These are phyloP conservation scores for Pseudoips prasinana DNA, from an alignment of 2,888 invertebrate genomes.

Conservation along the genomic window DNA sequence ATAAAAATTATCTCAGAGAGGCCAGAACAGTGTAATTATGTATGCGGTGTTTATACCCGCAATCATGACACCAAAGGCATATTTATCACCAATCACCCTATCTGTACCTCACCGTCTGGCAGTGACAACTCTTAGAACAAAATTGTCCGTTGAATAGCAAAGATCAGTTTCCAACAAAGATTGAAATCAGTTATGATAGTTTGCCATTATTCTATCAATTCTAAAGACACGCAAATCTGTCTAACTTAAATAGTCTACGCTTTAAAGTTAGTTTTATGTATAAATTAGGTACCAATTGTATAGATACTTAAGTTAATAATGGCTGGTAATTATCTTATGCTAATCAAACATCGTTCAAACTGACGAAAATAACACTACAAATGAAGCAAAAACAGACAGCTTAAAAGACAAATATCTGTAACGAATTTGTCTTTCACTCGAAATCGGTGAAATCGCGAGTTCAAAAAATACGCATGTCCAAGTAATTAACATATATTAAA, in stretches of 20 bases:
- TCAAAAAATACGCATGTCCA: conserved; percentile 1
- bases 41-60: too few species aligned
- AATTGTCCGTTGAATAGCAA: conserved; percentile 13
- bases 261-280: too few species aligned
- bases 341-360: not conserved
- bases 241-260: too few species aligned
- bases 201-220: conserved; percentile 1
- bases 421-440: conserved; percentile 19
- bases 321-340: too few species aligned
- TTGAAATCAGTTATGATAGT: conserved; percentile 3
- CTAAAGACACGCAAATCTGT: not conserved
- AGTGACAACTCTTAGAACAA: conserved; percentile 21
- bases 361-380: conserved; percentile 1
- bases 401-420: conserved; percentile 1
- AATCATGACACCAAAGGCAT: too few species aligned
- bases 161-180: conserved; percentile 4
- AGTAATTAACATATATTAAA: too few species aligned
- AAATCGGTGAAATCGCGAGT: conserved; percentile 20
- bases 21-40: too few species aligned
- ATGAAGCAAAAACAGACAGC: not conserved
- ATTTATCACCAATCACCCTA: conserved; percentile 30
- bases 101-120: conserved; percentile 17
- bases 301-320: too few species aligned
- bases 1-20: too few species aligned
- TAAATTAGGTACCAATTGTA: too few species aligned